Conservation (phyloP, 2,113 vertebrate genomes). For the Pedionomus torquatus region DNA sequence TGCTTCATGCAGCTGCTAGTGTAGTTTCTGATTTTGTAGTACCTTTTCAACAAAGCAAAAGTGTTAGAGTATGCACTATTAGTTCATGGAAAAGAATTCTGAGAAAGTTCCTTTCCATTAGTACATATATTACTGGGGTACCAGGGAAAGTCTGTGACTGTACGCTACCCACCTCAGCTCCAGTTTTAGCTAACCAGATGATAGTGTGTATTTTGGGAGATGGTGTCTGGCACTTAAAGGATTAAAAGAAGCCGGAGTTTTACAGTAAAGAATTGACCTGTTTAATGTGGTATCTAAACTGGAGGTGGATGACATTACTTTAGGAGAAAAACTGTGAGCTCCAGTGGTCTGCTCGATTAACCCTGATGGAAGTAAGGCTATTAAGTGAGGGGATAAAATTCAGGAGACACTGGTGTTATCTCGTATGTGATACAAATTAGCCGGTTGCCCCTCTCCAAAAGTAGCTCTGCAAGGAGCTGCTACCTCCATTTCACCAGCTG, state of each 20-base stretch:
- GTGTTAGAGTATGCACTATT: neutral
- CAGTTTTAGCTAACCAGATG: conserved; percentile 50
- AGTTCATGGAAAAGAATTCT: neutral
- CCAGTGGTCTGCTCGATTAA: neutral
- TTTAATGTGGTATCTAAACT: neutral
- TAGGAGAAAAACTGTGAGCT: neutral
- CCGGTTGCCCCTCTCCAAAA: neutral
- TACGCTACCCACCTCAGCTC: conserved; percentile 26
- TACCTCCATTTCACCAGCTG: neutral
- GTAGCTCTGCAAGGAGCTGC: neutral
- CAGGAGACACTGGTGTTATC: neutral
- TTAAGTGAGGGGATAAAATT: neutral
- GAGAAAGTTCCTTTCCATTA: conserved; percentile 5
- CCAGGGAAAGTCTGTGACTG: neutral
- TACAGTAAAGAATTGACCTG: neutral
- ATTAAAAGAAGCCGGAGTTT: neutral
- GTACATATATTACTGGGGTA: conserved; percentile 16
- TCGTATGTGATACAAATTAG: neutral
- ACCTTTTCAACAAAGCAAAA: neutral
- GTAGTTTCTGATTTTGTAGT: neutral
- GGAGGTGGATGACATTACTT: neutral
- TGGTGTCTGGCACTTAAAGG: conserved; percentile 22
- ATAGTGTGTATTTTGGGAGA: conserved; percentile 35
- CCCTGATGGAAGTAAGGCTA: neutral
- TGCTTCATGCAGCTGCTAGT: neutral